These are phyloP conservation scores for Ivindomyrus marchei DNA, from an alignment of 2,113 vertebrate genomes.

Conservation along the genomic window DNA sequence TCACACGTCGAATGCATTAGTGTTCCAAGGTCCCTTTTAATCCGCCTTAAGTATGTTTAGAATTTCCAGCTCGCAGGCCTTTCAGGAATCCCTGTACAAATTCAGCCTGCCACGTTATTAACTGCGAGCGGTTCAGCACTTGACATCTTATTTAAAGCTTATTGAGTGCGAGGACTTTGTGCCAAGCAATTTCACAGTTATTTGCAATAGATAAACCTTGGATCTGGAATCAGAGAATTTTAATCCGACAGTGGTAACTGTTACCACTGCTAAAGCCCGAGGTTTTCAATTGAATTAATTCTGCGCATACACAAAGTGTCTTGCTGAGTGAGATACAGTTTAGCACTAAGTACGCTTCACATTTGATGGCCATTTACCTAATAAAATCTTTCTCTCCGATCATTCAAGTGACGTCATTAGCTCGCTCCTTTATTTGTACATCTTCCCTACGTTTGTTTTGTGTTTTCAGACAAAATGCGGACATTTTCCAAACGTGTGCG, in stretches of 20 bases:
- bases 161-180: constrained; percentile 38
- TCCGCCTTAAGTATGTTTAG: constrained; percentile 40
- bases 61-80: constrained; percentile 32
- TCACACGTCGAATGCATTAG: constrained; percentile 16
- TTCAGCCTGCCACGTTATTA: constrained; percentile 28
- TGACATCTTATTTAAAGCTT: constrained; percentile 51
- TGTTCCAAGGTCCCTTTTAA: constrained; percentile 24
- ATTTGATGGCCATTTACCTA: constrained; percentile 11
- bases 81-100: constrained; percentile 38
- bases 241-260: constrained; percentile 44
- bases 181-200: constrained; percentile 50
- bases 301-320: constrained; percentile 22
- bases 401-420: neutral
- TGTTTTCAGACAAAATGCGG: neutral
- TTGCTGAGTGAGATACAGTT: constrained; percentile 8
- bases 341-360: neutral
- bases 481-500: neutral
- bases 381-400: neutral
- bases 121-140: constrained; percentile 29
- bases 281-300: constrained; percentile 27
- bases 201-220: constrained; percentile 48
- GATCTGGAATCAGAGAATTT: constrained; percentile 40
- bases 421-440: neutral
- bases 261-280: constrained; percentile 31
- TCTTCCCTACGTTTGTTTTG: neutral